Conservation (phyloP, 1,140 invertebrate species). For the Cyclina sinensis region DNA sequence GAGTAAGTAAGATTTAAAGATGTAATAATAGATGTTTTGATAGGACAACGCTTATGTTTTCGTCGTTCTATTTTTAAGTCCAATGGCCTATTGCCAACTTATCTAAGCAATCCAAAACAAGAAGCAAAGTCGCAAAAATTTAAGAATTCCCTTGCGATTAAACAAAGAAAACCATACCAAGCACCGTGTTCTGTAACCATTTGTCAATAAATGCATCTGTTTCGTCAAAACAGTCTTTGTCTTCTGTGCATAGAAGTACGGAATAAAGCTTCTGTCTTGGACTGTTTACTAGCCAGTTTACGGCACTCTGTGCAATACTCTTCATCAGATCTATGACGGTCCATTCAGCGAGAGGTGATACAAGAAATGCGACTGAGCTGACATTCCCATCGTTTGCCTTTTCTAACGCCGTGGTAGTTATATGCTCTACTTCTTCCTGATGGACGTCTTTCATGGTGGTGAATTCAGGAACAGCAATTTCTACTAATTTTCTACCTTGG, state of each 20-base stretch:
- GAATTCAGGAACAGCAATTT: not conserved
- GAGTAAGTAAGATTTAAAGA: too few relatives aligned
- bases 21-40: too few relatives aligned
- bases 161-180: not conserved
- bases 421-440: not conserved
- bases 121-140: too few relatives aligned
- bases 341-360: not conserved
- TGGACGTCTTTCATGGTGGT: not conserved
- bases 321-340: not conserved
- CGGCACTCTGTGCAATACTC: not conserved
- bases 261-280: not conserved
- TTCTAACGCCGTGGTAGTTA: not conserved
- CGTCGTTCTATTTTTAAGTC: too few relatives aligned
- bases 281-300: not conserved
- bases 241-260: not conserved
- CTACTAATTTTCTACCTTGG: not conserved
- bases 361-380: not conserved
- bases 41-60: too few relatives aligned
- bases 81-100: too few relatives aligned
- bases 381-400: not conserved
- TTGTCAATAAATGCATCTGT: not conserved
- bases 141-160: too few relatives aligned
- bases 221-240: not conserved
- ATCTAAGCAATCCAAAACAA: too few relatives aligned
- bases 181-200: not conserved